A percentile compares a stretch with the other conserved stretches of the same genome.
These are phyloP conservation scores for Anas acuta DNA, from an alignment of 2,797 vertebrate species.

Conservation along the genomic window DNA sequence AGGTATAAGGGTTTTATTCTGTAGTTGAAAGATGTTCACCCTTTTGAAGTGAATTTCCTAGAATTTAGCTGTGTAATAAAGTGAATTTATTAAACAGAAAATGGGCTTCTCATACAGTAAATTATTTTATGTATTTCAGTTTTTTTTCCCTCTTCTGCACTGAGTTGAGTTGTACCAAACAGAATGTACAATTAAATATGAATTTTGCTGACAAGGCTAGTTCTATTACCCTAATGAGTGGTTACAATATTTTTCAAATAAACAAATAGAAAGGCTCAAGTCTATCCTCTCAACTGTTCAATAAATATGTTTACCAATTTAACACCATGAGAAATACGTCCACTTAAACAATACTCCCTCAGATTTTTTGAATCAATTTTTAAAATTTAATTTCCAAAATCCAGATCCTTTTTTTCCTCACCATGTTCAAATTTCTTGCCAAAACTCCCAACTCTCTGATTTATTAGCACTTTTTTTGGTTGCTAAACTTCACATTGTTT, in stretches of 20 bases:
- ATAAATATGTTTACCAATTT: neutral
- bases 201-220: neutral
- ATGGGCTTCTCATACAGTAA: neutral
- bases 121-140: neutral
- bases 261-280: neutral
- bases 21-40: neutral
- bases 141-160: neutral
- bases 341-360: neutral
- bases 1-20: neutral
- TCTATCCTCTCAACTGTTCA: neutral
- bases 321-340: neutral
- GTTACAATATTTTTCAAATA: neutral
- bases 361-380: neutral
- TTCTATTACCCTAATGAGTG: neutral
- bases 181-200: neutral
- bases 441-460: no score
- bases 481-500: no score
- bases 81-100: neutral
- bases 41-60: neutral
- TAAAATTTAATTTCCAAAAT: neutral
- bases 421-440: neutral
- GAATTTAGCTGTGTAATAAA: neutral
- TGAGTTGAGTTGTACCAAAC: neutral
- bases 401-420: neutral
- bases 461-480: neutral